phyloP scores from a whole-genome alignment of 2,888 invertebrate genomes.

The Sceliomorpha sp. region DNA sequence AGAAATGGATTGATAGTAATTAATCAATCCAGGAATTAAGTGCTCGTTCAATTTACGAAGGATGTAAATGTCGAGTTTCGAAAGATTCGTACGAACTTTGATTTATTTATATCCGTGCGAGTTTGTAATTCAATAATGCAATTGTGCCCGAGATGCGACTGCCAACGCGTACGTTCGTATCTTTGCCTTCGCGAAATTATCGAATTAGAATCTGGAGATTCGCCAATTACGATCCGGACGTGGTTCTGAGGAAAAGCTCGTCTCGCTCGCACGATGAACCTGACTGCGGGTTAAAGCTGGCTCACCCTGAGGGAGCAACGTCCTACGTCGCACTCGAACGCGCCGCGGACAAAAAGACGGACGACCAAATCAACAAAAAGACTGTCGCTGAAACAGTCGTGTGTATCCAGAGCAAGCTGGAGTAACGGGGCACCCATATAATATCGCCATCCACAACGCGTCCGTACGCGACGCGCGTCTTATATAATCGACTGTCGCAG shows the following conservation, averaged over 20 bases:
- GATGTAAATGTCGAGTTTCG: too few species aligned
- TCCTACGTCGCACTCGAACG: slow-evolving; percentile 62
- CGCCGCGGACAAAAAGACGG: slow-evolving; percentile 42
- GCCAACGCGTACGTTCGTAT: slow-evolving; percentile 7
- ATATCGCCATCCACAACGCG: too few species aligned
- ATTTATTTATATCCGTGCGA: too few species aligned
- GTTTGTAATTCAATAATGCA: too few species aligned
- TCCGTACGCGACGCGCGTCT: too few species aligned
- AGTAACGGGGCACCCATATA: slow-evolving; percentile 25
- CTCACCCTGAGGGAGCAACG: slow-evolving; percentile 62
- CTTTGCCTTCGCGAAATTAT: slow-evolving; percentile 35
- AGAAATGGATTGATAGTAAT: too few species aligned
- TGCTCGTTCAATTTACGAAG: too few species aligned
- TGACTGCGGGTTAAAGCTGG: slow-evolving; percentile 50
- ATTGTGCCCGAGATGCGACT: neutral
- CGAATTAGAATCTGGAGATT: slow-evolving; percentile 57
- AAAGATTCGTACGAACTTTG: too few species aligned
- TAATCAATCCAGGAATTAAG: too few species aligned
- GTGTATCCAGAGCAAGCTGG: slow-evolving; percentile 25
- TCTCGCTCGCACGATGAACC: slow-evolving; percentile 46
- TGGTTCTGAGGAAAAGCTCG: slow-evolving; percentile 43
- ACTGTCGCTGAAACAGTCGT: slow-evolving; percentile 16
- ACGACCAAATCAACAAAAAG: slow-evolving; percentile 38
- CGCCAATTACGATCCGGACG: slow-evolving; percentile 61
- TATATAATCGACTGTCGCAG: too few species aligned